Percentiles rank a stretch among this genome's conserved stretches.
Evolutionary conservation across 2,113 vertebrate species (phyloP).

Genomic region (Miniopterus natalensis): DNA sequence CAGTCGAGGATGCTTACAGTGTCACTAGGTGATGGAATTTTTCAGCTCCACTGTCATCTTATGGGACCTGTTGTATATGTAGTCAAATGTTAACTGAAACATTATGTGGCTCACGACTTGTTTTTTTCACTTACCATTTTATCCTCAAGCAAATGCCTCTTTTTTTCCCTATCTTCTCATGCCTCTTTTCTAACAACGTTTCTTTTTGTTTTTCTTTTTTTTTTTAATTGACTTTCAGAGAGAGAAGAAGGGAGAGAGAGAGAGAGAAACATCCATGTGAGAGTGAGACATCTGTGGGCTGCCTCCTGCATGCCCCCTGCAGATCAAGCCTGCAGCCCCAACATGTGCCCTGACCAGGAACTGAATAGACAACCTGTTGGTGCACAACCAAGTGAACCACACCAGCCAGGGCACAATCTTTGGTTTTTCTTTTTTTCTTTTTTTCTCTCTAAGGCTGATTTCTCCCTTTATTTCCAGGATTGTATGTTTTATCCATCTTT

Average conservation of each 20-base stretch:
- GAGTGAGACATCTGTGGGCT: no score
- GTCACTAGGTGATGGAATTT: not conserved
- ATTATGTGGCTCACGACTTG: not conserved
- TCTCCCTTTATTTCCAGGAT: not conserved
- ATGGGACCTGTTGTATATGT: not conserved
- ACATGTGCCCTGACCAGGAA: no score
- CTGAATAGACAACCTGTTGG: no score
- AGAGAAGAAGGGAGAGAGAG: no score
- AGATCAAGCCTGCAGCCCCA: no score
- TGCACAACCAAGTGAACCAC: no score
- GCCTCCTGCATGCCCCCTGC: no score
- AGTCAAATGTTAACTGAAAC: not conserved
- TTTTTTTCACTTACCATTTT: slow-evolving; percentile 5
- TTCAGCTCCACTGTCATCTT: not conserved
- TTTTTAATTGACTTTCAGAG: not conserved
- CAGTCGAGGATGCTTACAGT: not conserved
- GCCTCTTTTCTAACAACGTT: not conserved
- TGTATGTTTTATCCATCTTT: not conserved
- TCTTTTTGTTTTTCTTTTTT: not conserved
- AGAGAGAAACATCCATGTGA: no score
- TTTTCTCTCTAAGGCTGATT: not conserved
- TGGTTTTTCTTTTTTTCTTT: not conserved
- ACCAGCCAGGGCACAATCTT: not conserved
- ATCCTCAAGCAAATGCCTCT: not conserved
- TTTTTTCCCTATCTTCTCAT: not conserved